phyloP scores from a whole-genome alignment of 53 echinoderm and acorn worm genomes.

The Echinarachnius parma region DNA sequence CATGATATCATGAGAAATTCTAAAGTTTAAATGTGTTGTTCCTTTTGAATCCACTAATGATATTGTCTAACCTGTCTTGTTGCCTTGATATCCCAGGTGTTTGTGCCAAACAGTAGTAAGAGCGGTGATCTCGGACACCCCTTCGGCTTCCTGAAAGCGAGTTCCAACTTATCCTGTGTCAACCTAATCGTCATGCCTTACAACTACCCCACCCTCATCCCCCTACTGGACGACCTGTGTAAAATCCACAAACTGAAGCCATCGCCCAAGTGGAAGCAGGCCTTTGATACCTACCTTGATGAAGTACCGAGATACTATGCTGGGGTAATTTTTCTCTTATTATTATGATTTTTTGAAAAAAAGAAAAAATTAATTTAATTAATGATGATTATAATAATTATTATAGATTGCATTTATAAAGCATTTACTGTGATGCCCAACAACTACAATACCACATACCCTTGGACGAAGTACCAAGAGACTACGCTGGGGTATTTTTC shows the following conservation, averaged over 20 bases:
- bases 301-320: conserved; percentile 98
- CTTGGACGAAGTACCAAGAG: no score
- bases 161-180: conserved; percentile 75
- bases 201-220: conserved; percentile 93
- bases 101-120: conserved; percentile 83
- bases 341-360: no score
- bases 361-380: no score
- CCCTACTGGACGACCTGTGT: conserved; percentile 90
- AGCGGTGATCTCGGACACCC: conserved; percentile 71
- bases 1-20: no score
- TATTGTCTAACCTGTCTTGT: neutral
- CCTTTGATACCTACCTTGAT: conserved; percentile 83
- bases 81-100: conserved; percentile 81
- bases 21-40: no score
- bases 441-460: no score
- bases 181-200: conserved; percentile 94
- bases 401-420: no score
- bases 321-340: no score
- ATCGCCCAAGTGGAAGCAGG: conserved; percentile 79
- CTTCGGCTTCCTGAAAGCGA: conserved; percentile 96
- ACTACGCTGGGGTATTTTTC: no score
- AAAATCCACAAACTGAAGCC: conserved; percentile 97
- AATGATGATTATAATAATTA: no score
- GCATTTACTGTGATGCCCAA: no score
- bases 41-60: no score